Percentiles rank a stretch among this genome's conserved stretches.
Evolutionary conservation across 2,888 invertebrate genomes (phyloP).

Genomic region (Platypus cylindrus): DNA sequence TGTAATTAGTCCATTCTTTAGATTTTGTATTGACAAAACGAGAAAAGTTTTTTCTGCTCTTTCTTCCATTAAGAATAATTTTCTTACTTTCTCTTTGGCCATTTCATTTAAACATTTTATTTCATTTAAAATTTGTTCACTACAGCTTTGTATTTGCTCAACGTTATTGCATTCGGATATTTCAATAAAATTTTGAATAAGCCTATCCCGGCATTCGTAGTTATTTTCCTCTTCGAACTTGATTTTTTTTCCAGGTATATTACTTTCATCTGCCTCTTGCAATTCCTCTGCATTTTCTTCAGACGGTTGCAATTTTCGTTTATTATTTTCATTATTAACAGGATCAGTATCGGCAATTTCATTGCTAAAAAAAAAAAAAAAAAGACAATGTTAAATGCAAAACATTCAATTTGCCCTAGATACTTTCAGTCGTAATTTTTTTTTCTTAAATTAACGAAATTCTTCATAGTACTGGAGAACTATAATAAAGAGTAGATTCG

Average conservation of each 20-base stretch:
- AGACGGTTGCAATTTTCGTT: constrained; percentile 14
- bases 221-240: constrained; percentile 29
- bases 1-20: too few species aligned
- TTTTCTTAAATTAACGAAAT: too few species aligned
- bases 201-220: constrained; percentile 40
- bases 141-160: constrained; percentile 49
- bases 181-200: constrained; percentile 51
- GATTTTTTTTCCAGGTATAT: constrained; percentile 27
- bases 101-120: constrained; percentile 60
- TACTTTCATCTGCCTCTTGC: constrained; percentile 25
- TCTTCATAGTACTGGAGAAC: too few species aligned
- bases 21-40: too few species aligned
- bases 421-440: too few species aligned
- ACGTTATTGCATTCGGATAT: constrained; percentile 47
- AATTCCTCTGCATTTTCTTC: constrained; percentile 15
- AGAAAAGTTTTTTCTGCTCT: too few species aligned
- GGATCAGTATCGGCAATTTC: too few species aligned
- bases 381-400: too few species aligned
- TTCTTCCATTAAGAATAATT: neutral
- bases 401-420: too few species aligned
- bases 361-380: too few species aligned
- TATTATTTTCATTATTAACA: constrained; percentile 8
- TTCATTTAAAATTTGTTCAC: constrained; percentile 51
- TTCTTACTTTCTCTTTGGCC: constrained; percentile 51
- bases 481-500: too few species aligned